Conservation (phyloP, 2,113 vertebrate species). For the Phylloscopus trochilus region DNA sequence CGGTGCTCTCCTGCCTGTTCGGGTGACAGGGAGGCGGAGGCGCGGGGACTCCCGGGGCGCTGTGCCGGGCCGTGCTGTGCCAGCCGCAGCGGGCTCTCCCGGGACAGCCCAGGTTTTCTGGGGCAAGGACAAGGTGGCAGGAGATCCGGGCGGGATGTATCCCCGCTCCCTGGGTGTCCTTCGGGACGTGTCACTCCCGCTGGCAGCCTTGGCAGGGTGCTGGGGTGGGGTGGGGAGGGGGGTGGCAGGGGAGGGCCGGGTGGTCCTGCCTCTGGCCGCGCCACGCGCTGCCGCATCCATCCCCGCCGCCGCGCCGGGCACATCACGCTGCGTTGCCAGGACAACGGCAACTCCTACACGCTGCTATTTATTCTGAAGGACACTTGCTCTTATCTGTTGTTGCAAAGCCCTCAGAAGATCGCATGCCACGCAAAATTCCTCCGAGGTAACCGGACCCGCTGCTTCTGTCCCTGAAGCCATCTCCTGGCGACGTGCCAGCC, state of each 20-base stretch:
- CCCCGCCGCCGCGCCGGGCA: slow-evolving; percentile 7
- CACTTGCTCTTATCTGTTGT: slow-evolving; percentile 57
- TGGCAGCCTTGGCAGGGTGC: not conserved
- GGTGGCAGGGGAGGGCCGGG: not conserved
- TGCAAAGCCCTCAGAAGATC: slow-evolving; percentile 39
- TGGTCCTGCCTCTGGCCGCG: not conserved
- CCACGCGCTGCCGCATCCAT: slow-evolving; percentile 8
- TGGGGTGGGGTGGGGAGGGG: not conserved
- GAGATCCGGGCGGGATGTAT: rapidly evolving
- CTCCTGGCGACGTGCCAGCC: not conserved
- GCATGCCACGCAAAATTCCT: not conserved
- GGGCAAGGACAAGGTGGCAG: not conserved
- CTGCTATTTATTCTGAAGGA: slow-evolving; percentile 66
- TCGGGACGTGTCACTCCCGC: rapidly evolving
- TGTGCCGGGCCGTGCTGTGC: not conserved
- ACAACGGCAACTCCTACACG: slow-evolving; percentile 69
- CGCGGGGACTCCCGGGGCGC: not conserved
- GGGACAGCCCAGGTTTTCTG: not conserved
- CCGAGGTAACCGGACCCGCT: not conserved
- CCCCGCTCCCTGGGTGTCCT: not conserved
- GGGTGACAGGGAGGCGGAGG: not conserved
- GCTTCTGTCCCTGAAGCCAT: not conserved
- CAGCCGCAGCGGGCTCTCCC: not conserved
- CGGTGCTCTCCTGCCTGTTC: not conserved
- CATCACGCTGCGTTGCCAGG: slow-evolving; percentile 69